Evolutionary conservation across 2,797 vertebrate genomes (phyloP), one percentile per base, ranked within the genome.

Genomic region (Enteromius fasciolatus): DNA sequence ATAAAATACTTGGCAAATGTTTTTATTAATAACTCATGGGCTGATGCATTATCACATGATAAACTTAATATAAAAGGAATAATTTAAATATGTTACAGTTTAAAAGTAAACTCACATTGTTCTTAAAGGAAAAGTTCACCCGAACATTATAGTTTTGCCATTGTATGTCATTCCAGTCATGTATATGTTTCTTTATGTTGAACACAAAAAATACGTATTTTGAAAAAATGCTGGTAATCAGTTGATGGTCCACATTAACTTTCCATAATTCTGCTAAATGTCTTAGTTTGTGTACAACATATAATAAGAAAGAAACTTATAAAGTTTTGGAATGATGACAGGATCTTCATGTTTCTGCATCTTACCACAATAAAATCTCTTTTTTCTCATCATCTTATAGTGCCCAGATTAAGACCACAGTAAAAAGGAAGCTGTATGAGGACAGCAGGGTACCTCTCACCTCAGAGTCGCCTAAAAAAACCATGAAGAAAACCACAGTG

Each of bases 361-460:
- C 54, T 57, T 57, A n/a, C 52, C 9, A 10, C 52, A n/a, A 28
- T 28, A 57, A 61, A 28, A 15, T 28, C 15, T 76, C 70, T 67
- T 64, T 69, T 84, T 67, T 31, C 57, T 72, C 66, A 14, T 78
- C n/a, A 12, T 54, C 18, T 48, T 82, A 7, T 90, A 97, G 97
- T 31, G 96, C 96, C 81, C 97, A 98, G 91, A 96, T 97, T 69
- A 98, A 98, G 89, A 95, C 92, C 89, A 97, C 97, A 0, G 96
- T 97, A 78, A 98, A 98, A 89, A 94, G 96, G 85, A 98, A 98
- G 87, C 90, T 96, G 41, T 98, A 98, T 9, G 97, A 98, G 90
- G 97, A 97, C 91, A 96, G 95, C 76, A 89, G 97, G 9, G 92
- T 97, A 57, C 96, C 97, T n/a, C 94, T 96, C 54, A 93, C 96